Base-by-base conservation (phyloP, 1,140 invertebrate genomes). In the Aporrectodea caliginosa region DNA sequence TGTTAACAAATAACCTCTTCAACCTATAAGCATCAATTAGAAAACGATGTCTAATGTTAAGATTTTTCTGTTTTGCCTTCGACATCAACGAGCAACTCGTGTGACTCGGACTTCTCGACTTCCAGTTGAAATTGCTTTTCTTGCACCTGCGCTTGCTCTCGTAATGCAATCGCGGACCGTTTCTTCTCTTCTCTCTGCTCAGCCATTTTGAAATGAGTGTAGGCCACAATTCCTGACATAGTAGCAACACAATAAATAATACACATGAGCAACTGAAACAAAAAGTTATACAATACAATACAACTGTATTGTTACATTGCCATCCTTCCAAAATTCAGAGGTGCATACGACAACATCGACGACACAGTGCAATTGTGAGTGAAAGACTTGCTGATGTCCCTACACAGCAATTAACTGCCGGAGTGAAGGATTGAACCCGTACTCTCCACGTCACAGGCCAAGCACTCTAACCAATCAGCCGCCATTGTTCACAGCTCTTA, bases 131-230 rank as follows among this genome's bases (percentile, higher is more conserved):
- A 6, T 58, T 58, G 6, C 43, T 22, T 6, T 58, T 58, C 43
- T 22, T 12, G 6, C 6, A 22, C 43, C 43, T 58, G 6, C 43
- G 6, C 6, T 58, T 58, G 6, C 22, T 58, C 43, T 12, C 22
- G 43, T 58, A 22, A 6, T 58, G 6, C 43, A 6, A 12, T 58
- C 43, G 6, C 43, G 6, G 6, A 12, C 6, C 43, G 43, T 58
- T 58, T 73, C 82, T 69, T 73, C 80, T 79, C 69, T 78, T 72
- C 78, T 78, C 79, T 68, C 76, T 78, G 77, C 73, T 82, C 35
- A 78, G 81, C 77, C 82, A 78, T 75, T 75, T 81, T 75, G 80
- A 79, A 34, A 81, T 82, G 35, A 32, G 75, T 78, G 73, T 69
- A 82, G 71, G 32, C 43, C 16, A 77, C 70, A 29, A 31, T n/a